A percentile compares a stretch with the other conserved stretches of the same genome.
Evolutionary conservation across 2,797 vertebrate species (phyloP).

Genomic region (Mionectes olivaceus): DNA sequence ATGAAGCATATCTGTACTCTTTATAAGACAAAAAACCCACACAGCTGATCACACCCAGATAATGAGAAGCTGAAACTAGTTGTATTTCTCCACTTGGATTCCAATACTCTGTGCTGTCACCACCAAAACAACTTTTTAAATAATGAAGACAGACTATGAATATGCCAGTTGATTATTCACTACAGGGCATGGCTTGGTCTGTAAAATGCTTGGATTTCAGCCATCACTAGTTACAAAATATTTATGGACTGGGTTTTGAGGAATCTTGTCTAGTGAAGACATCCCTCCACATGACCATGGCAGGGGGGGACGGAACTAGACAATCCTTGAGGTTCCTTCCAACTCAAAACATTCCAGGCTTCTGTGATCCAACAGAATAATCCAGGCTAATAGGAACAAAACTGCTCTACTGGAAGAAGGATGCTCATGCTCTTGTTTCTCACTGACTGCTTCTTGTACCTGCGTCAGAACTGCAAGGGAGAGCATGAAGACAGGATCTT

Average conservation of each 20-base stretch:
- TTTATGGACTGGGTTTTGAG: neutral
- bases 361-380: neutral
- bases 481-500: neutral
- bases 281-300: neutral
- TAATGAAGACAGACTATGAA: neutral
- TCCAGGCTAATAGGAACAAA: neutral
- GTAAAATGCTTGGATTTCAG: neutral
- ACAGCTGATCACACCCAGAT: neutral
- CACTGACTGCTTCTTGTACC: neutral
- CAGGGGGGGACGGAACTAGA: neutral
- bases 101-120: neutral
- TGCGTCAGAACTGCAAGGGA: neutral
- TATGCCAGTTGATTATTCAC: neutral
- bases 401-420: neutral
- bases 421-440: neutral
- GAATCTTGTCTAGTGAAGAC: neutral
- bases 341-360: neutral
- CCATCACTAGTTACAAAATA: neutral
- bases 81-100: neutral
- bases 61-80: neutral
- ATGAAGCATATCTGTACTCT: neutral
- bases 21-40: neutral
- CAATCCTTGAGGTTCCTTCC: neutral
- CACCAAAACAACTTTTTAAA: neutral
- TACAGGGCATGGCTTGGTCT: neutral